phyloP scores from a whole-genome alignment of 2,888 invertebrate genomes.

The Acronicta psi region DNA sequence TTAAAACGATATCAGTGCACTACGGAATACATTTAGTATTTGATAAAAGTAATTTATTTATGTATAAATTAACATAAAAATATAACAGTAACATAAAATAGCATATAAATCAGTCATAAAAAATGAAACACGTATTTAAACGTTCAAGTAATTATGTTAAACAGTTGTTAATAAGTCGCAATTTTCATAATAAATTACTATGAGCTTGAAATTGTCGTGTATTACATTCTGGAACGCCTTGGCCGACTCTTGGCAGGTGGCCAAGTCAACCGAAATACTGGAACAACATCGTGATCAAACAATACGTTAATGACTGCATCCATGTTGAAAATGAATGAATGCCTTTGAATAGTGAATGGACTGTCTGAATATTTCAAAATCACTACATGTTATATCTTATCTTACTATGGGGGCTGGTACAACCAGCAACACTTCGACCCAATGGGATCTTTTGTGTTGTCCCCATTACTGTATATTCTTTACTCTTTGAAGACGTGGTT shows the following conservation, averaged over 20 bases:
- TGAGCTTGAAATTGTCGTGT: conserved; percentile 26
- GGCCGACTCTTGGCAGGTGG: conserved; percentile 42
- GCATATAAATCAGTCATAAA: conserved; percentile 20
- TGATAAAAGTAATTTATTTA: too few relatives aligned
- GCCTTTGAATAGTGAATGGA: conserved; percentile 3
- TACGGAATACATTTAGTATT: too few relatives aligned
- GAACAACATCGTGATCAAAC: conserved; percentile 28
- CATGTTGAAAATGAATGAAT: conserved; percentile 7
- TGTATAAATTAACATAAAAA: too few relatives aligned
- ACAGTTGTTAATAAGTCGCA: conserved; percentile 21
- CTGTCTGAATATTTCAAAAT: too few relatives aligned
- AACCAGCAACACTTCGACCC: too few relatives aligned
- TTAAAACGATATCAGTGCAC: too few relatives aligned
- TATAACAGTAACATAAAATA: not conserved
- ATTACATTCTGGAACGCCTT: conserved; percentile 38
- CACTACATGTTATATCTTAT: too few relatives aligned
- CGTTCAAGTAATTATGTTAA: conserved; percentile 28
- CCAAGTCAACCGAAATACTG: conserved; percentile 42
- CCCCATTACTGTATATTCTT: too few relatives aligned
- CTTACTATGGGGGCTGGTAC: too few relatives aligned
- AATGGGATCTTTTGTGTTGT: too few relatives aligned
- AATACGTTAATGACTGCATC: conserved; percentile 22
- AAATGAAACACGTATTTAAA: conserved; percentile 27
- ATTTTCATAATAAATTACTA: conserved; percentile 12
- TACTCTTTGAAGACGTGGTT: too few relatives aligned